phyloP scores from a whole-genome alignment of 35 echinoderm and acorn worm species.

The Antedon bifida region DNA sequence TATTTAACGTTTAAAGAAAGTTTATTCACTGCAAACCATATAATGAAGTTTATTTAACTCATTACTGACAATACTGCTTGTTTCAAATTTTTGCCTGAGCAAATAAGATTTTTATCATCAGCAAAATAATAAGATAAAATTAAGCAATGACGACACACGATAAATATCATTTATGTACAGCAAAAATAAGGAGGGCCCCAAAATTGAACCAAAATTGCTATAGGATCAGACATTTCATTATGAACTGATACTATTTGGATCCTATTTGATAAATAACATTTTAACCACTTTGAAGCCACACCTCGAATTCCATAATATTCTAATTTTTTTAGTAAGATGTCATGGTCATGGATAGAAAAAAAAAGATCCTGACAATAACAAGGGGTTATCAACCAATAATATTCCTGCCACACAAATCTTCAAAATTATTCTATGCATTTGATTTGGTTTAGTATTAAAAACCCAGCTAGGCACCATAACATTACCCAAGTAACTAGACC shows the following conservation, averaged over 20 bases:
- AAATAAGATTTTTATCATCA: not conserved
- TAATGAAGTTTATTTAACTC: not conserved
- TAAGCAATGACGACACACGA: not conserved
- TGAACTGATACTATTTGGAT: not conserved
- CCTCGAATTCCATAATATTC: not conserved
- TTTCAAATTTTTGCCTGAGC: not conserved
- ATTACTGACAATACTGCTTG: not conserved
- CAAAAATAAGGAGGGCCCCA: not conserved
- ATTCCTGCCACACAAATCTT: too few species aligned
- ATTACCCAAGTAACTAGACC: too few species aligned
- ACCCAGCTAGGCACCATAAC: too few species aligned
- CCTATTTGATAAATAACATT: not conserved
- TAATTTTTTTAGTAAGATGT: not conserved
- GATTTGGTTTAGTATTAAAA: too few species aligned
- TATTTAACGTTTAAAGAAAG: not conserved
- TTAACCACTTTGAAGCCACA: not conserved
- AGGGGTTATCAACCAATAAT: too few species aligned
- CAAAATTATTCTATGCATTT: too few species aligned
- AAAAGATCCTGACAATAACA: too few species aligned
- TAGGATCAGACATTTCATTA: not conserved
- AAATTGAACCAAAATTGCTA: not conserved
- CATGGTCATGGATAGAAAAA: not conserved
- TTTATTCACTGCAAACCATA: not conserved
- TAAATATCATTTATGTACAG: not conserved
- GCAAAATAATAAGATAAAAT: not conserved